A percentile compares a stretch with the other conserved stretches of the same genome.
phyloP scores from a whole-genome alignment of 2,888 invertebrate species.

The Heteromurus nitidus region DNA sequence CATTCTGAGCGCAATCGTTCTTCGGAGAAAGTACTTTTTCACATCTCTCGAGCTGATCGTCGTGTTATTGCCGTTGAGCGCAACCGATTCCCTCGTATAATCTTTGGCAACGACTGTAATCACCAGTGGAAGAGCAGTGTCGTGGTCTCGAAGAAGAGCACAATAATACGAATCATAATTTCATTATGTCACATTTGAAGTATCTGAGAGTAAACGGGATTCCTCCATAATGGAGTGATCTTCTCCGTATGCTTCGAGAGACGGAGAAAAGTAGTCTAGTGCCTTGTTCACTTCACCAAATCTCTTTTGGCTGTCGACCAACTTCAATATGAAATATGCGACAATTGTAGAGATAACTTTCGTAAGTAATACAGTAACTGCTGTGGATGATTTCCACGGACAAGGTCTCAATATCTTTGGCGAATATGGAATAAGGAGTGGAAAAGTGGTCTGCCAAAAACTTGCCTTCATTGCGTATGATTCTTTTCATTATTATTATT shows the following conservation, averaged over 20 bases:
- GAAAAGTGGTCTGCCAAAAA: neutral
- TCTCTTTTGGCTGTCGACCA: slow-evolving; percentile 24
- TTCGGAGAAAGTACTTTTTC: neutral
- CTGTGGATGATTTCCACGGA: slow-evolving; percentile 20
- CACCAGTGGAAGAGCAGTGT: neutral
- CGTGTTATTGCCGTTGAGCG: neutral
- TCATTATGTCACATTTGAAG: neutral
- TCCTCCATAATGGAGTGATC: slow-evolving; percentile 19
- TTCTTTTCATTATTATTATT: neutral
- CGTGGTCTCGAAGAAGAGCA: too few relatives aligned
- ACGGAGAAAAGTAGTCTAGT: neutral
- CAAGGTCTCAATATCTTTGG: neutral
- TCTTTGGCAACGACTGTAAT: neutral
- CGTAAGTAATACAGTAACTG: slow-evolving; percentile 4
- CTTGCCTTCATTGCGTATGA: neutral
- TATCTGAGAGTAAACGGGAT: neutral
- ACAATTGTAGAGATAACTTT: too few relatives aligned
- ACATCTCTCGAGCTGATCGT: neutral
- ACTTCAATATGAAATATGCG: slow-evolving; percentile 30
- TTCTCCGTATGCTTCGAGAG: slow-evolving; percentile 18
- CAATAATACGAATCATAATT: neutral
- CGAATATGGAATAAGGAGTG: too few relatives aligned
- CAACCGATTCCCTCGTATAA: neutral
- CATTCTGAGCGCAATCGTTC: too few relatives aligned
- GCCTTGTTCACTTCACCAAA: slow-evolving; percentile 11